phyloP scores from a whole-genome alignment of 2,888 invertebrate genomes.

The Eristalis arbustorum region DNA sequence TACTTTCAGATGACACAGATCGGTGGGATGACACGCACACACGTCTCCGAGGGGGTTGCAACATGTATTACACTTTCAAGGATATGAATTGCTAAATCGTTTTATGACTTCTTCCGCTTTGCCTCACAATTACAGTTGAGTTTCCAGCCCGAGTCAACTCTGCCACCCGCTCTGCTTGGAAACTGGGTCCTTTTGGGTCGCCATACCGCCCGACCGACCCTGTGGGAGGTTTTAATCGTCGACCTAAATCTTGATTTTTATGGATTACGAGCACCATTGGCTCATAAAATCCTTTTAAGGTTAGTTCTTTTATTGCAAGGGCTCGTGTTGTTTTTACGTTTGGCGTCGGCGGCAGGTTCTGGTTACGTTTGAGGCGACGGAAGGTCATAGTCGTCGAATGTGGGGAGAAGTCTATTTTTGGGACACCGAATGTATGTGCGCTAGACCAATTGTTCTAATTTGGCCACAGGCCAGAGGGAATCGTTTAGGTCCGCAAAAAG shows the following conservation, averaged over 20 bases:
- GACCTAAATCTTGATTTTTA: conserved; percentile 68
- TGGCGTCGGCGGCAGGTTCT: neutral
- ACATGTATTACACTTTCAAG: conserved; percentile 59
- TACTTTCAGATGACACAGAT: conserved; percentile 66
- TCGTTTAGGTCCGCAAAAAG: conserved; percentile 6
- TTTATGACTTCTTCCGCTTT: conserved; percentile 66
- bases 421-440: conserved; percentile 4
- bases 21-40: conserved; percentile 16
- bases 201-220: neutral
- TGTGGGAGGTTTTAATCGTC: conserved; percentile 59
- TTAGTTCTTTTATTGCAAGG: conserved; percentile 34
- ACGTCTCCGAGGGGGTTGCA: neutral
- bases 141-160: neutral
- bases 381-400: conserved; percentile 19
- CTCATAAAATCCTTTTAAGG: conserved; percentile 64
- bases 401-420: conserved; percentile 33
- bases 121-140: conserved; percentile 51
- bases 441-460: conserved; percentile 49
- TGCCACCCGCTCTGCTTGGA: neutral
- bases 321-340: conserved; percentile 54
- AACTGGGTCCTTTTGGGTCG: conserved; percentile 8
- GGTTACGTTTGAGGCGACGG: conserved; percentile 13
- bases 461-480: conserved; percentile 28
- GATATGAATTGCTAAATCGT: conserved; percentile 68
- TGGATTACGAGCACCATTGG: conserved; percentile 68